phyloP scores from a whole-genome alignment of 2,797 vertebrate genomes.

The Synanceia verrucosa region DNA sequence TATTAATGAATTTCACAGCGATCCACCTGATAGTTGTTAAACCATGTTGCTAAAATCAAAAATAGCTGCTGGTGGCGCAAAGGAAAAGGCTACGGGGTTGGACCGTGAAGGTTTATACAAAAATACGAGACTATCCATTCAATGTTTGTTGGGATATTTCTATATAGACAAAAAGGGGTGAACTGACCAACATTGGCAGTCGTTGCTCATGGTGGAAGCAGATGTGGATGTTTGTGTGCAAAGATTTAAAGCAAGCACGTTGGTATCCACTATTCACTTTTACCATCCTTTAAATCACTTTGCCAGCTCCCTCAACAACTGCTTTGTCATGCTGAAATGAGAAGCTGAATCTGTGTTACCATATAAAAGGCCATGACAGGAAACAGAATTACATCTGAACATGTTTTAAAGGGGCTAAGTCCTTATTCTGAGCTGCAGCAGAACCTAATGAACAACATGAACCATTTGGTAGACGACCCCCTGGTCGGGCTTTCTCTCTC shows the following conservation, averaged over 20 bases:
- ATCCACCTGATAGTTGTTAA: background rate
- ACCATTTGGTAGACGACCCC: slow-evolving; percentile 19
- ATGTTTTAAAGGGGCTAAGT: background rate
- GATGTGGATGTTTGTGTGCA: background rate
- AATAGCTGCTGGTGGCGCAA: background rate
- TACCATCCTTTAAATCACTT: slow-evolving; percentile 19
- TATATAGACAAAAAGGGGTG: background rate
- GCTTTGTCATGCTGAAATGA: slow-evolving; percentile 9
- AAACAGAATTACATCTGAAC: slow-evolving; percentile 19
- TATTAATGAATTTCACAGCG: no score
- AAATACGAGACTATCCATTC: background rate
- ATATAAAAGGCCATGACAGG: background rate
- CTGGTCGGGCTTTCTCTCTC: background rate
- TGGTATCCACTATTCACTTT: slow-evolving; percentile 6
- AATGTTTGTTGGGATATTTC: background rate
- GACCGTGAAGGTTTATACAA: background rate
- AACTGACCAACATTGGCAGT: background rate
- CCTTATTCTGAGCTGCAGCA: slow-evolving; percentile 2
- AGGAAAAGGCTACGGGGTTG: background rate
- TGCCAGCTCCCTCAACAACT: background rate
- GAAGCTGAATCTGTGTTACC: background rate
- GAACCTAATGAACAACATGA: slow-evolving; percentile 38
- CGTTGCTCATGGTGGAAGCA: background rate
- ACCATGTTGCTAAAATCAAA: background rate
- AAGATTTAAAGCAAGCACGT: background rate